These are phyloP conservation scores for Acrocera orbiculus DNA, from an alignment of 2,888 invertebrate species.

Conservation along the genomic window DNA sequence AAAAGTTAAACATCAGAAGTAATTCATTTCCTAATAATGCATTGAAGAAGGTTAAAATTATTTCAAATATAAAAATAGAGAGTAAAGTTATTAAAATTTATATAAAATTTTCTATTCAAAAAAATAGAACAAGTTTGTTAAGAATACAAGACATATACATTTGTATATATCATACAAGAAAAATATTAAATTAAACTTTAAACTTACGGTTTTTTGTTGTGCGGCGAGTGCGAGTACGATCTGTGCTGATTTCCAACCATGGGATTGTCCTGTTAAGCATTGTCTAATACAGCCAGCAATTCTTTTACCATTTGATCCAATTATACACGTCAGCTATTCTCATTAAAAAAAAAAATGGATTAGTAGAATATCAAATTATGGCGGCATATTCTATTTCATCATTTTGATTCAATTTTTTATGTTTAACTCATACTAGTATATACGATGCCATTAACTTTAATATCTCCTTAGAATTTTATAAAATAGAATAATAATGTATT, in stretches of 20 bases:
- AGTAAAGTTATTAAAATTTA: no score
- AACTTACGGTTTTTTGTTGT: constrained; percentile 40
- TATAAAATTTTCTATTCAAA: not conserved
- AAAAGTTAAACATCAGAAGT: no score
- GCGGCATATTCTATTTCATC: constrained; percentile 4
- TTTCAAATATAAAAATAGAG: no score
- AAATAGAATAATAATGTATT: no score
- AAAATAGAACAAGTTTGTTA: not conserved
- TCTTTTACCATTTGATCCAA: constrained; percentile 32
- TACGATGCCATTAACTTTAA: no score
- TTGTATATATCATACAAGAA: not conserved
- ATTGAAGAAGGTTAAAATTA: not conserved
- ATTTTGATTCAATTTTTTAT: no score
- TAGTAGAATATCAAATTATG: not conserved
- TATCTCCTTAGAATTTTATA: no score
- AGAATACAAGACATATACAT: no score
- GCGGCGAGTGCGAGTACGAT: constrained; percentile 38
- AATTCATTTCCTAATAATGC: no score
- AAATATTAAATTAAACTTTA: not conserved
- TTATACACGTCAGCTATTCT: constrained; percentile 33
- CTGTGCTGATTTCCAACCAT: constrained; percentile 36
- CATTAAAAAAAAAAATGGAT: not conserved
- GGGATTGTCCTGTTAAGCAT: constrained; percentile 34
- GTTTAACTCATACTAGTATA: no score
- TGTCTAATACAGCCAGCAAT: constrained; percentile 33